Conservation (phyloP, 2,797 vertebrate genomes). For the Sylvia borin region DNA sequence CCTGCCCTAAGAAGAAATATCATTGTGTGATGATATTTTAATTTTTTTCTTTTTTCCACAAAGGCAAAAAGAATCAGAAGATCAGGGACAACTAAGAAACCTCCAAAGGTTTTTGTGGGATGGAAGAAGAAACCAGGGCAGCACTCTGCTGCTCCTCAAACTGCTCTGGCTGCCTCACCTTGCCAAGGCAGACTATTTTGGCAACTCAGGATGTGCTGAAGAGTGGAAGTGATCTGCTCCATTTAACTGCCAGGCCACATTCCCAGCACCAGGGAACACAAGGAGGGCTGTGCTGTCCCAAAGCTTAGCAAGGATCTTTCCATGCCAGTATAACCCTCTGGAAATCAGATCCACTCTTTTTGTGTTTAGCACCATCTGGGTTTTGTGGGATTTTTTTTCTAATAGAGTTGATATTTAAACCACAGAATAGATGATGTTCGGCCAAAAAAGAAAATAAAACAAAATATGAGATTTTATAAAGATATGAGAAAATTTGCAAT, state of each 20-base stretch:
- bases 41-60: not conserved
- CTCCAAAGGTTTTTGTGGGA: not conserved
- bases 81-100: not conserved
- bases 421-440: not conserved
- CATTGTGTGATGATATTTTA: not conserved
- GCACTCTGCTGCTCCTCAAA: not conserved
- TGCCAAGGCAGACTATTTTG: not conserved
- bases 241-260: not conserved
- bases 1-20: not conserved
- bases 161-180: not conserved
- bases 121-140: not conserved
- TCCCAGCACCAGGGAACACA: not conserved
- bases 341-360: constrained; percentile 9
- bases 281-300: not conserved
- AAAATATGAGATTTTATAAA: not conserved
- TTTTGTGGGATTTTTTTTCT: not conserved
- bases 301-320: not conserved
- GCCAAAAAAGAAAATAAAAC: not conserved
- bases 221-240: not conserved
- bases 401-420: not conserved
- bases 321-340: not conserved
- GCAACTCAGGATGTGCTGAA: not conserved
- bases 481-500: not conserved
- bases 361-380: not conserved
- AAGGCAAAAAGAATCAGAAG: not conserved